phyloP scores from a whole-genome alignment of 2,113 vertebrate species.

The Zapornia atra region DNA sequence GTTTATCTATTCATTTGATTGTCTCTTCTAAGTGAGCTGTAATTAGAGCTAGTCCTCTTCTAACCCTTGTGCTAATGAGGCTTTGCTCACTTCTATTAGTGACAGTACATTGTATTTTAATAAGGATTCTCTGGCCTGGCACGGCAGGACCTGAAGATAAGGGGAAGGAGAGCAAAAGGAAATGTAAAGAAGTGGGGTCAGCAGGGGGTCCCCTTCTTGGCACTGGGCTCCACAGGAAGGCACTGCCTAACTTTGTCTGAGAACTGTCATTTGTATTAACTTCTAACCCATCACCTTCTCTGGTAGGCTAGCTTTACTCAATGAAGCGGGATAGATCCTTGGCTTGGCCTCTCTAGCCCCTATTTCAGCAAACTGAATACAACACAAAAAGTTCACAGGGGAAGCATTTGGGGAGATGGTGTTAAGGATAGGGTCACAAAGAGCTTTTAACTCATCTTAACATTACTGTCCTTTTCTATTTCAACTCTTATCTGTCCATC shows the following conservation, averaged over 20 bases:
- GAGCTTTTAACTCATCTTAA: conserved; percentile 79
- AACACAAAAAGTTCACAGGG: conserved; percentile 81
- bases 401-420: conserved; percentile 60
- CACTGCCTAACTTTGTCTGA: conserved; percentile 68
- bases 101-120: conserved; percentile 69
- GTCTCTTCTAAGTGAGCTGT: conserved; percentile 36
- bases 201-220: conserved; percentile 60
- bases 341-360: conserved; percentile 69
- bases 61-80: conserved; percentile 68
- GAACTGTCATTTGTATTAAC: conserved; percentile 79
- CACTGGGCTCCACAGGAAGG: conserved; percentile 62
- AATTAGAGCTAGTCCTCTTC: conserved; percentile 61
- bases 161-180: conserved; percentile 58
- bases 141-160: conserved; percentile 47
- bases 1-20: conserved; percentile 61
- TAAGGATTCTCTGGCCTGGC: conserved; percentile 42
- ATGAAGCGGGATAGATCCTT: conserved; percentile 75
- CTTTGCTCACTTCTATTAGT: conserved; percentile 63
- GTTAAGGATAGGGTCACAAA: conserved; percentile 62
- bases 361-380: conserved; percentile 72
- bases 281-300: conserved; percentile 80
- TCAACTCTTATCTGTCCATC: conserved; percentile 72
- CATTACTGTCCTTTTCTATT: conserved; percentile 65
- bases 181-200: conserved; percentile 55
- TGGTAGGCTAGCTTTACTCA: conserved; percentile 72